Percentiles rank a stretch among this genome's conserved stretches.
These are phyloP conservation scores for Callosobruchus maculatus DNA, from an alignment of 2,888 invertebrate genomes.

Conservation along the genomic window DNA sequence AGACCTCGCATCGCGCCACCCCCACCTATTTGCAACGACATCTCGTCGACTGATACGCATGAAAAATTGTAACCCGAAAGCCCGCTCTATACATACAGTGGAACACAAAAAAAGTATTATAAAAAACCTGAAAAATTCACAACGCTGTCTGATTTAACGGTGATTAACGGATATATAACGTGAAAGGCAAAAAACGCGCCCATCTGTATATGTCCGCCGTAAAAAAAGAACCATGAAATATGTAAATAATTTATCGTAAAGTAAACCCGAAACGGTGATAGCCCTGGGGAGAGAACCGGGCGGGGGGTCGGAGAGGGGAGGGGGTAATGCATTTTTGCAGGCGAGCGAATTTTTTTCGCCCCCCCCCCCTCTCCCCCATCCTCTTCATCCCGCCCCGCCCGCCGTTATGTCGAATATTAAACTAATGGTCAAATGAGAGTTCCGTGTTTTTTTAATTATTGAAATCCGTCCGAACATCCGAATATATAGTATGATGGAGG, in stretches of 20 bases:
- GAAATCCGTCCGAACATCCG: neutral
- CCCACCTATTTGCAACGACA: neutral
- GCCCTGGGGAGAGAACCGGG: neutral
- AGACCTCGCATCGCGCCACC: neutral
- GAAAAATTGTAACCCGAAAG: neutral
- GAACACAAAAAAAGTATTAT: neutral
- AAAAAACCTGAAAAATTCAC: neutral
- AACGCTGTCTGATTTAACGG: neutral
- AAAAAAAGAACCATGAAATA: neutral
- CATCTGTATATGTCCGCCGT: neutral
- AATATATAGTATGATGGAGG: neutral
- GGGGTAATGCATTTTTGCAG: neutral
- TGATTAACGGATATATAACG: neutral
- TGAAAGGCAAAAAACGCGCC: neutral
- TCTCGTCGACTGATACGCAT: neutral
- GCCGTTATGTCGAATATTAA: neutral
- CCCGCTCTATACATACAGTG: neutral
- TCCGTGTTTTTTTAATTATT: neutral
- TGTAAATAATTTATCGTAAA: neutral
- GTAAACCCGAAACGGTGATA: neutral
- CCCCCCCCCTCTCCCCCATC: neutral
- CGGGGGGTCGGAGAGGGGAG: neutral
- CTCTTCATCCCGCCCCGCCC: neutral
- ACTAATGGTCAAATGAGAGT: neutral
- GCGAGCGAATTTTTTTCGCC: neutral